Conservation (phyloP, 2,888 invertebrate genomes). For the Rhaphigaster nebulosa region DNA sequence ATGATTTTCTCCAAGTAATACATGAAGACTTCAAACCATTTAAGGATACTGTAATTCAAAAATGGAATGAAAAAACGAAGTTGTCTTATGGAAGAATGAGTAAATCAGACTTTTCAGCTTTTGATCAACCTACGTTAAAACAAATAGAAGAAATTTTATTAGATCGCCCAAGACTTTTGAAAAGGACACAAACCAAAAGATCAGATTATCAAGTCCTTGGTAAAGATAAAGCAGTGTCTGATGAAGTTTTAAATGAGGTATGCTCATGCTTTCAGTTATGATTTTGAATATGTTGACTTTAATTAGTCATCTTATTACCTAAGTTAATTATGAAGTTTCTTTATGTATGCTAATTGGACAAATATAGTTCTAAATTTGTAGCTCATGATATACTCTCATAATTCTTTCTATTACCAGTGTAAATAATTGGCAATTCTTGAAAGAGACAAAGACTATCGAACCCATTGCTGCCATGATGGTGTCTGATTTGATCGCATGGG, state of each 20-base stretch:
- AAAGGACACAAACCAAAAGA: conserved; percentile 84
- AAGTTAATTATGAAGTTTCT: too few species aligned
- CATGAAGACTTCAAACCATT: conserved; percentile 77
- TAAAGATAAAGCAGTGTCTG: conserved; percentile 67
- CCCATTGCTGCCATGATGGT: too few species aligned
- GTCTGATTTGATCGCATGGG: too few species aligned
- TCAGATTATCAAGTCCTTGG: conserved; percentile 81
- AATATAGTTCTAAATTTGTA: too few species aligned
- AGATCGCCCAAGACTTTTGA: conserved; percentile 82
- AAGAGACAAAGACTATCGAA: too few species aligned
- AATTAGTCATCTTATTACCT: too few species aligned
- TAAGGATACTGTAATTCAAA: conserved; percentile 86
- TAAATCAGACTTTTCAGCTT: conserved; percentile 74
- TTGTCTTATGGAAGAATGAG: conserved; percentile 77
- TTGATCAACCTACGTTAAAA: conserved; percentile 74
- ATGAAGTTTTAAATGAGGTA: conserved; percentile 53
- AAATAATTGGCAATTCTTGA: too few species aligned
- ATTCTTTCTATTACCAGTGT: too few species aligned
- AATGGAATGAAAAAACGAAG: conserved; percentile 95
- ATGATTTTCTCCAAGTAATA: conserved; percentile 72
- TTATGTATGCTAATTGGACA: too few species aligned
- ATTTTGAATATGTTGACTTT: background rate
- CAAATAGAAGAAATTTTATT: conserved; percentile 89
- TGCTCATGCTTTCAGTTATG: background rate
- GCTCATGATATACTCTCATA: too few species aligned